These are phyloP conservation scores for Montifringilla adamsi DNA, from an alignment of 2,113 vertebrate species.

Conservation along the genomic window DNA sequence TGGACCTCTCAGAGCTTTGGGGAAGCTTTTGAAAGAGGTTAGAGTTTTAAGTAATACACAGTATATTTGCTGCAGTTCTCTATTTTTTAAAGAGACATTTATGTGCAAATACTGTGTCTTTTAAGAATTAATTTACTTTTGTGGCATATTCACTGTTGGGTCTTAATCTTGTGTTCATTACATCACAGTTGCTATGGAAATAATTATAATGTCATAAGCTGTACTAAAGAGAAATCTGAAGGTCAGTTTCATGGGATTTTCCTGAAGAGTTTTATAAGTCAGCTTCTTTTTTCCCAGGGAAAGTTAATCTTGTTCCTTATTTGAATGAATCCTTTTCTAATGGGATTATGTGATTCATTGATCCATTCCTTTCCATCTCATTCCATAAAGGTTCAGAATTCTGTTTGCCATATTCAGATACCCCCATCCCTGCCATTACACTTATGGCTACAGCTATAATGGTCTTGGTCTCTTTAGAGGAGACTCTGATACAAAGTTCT, in stretches of 20 bases:
- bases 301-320: not conserved
- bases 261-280: not conserved
- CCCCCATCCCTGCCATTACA: not conserved
- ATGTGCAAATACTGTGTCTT: not conserved
- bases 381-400: not conserved
- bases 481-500: not conserved
- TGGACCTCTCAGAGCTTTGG: not conserved
- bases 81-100: conserved; percentile 2
- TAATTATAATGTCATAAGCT: not conserved
- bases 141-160: not conserved
- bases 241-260: not conserved
- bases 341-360: not conserved
- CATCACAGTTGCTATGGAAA: conserved; percentile 10
- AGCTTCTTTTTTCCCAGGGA: not conserved
- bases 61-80: not conserved
- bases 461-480: not conserved
- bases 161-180: not conserved
- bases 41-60: not conserved
- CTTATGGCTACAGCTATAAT: not conserved
- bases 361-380: not conserved
- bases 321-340: not conserved
- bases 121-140: not conserved
- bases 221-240: not conserved
- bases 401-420: not conserved
- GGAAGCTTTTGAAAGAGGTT: not conserved